Evolutionary conservation across 2,888 invertebrate species (phyloP).

Genomic region (Napeogenes inachia): DNA sequence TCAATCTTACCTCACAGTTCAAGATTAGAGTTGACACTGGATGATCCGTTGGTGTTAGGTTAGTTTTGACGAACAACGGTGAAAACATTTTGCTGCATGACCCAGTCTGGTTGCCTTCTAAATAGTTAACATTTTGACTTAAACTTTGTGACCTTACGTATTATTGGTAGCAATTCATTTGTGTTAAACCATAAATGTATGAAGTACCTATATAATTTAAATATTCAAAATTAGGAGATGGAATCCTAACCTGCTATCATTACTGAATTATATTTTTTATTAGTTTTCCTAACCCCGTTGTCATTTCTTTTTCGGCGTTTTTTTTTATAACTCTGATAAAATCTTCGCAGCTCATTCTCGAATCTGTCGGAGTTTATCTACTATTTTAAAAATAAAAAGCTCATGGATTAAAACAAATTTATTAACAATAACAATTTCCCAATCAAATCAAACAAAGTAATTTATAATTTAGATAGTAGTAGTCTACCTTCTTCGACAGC

Average conservation of each 20-base stretch:
- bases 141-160: not conserved
- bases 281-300: not conserved
- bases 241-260: not conserved
- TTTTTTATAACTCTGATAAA: slow-evolving; percentile 4
- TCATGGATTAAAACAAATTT: slow-evolving; percentile 27
- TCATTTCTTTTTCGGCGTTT: not conserved
- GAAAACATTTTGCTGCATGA: slow-evolving; percentile 53
- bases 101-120: slow-evolving; percentile 46
- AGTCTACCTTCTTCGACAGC: slow-evolving; percentile 57
- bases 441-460: slow-evolving; percentile 11
- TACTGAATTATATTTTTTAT: not conserved
- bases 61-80: slow-evolving; percentile 43
- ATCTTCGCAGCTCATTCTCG: slow-evolving; percentile 22
- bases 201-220: not conserved
- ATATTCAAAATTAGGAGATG: not conserved
- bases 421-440: slow-evolving; percentile 32
- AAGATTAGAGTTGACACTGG: not conserved
- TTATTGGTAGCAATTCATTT: not conserved
- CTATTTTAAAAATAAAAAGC: slow-evolving; percentile 27
- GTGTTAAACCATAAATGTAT: not conserved
- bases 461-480: not conserved
- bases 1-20: slow-evolving; percentile 24
- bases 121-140: slow-evolving; percentile 19
- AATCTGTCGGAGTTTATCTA: slow-evolving; percentile 36
- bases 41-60: slow-evolving; percentile 22